Percentiles rank a stretch among this genome's conserved stretches.
phyloP scores from a whole-genome alignment of 2,113 vertebrate genomes.

The Motacilla alba region DNA sequence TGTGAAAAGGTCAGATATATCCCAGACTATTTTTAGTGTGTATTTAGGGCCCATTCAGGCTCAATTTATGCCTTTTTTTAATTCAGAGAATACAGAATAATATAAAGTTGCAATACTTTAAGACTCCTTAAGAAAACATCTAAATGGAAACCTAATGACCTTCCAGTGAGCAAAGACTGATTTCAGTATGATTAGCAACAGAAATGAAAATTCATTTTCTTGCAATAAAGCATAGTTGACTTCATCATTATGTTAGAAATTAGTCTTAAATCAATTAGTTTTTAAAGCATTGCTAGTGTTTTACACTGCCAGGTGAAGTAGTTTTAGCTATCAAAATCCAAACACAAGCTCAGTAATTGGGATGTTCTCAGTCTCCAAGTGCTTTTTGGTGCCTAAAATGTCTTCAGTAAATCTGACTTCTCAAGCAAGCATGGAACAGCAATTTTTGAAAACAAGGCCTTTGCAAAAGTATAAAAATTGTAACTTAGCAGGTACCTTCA shows the following conservation, averaged over 20 bases:
- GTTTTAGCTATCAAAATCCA: background rate
- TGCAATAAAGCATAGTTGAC: background rate
- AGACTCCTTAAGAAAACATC: background rate
- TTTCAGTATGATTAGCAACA: background rate
- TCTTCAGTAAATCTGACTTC: background rate
- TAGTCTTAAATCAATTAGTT: background rate
- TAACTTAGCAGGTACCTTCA: background rate
- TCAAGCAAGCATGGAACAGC: background rate
- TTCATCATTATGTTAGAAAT: background rate
- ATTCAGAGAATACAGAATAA: background rate
- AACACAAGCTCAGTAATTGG: background rate
- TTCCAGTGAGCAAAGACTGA: background rate
- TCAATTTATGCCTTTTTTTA: constrained; percentile 1
- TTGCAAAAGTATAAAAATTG: background rate
- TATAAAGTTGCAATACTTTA: background rate
- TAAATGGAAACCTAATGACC: background rate
- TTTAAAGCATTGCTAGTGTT: background rate
- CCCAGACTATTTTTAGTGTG: background rate
- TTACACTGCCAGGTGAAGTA: background rate
- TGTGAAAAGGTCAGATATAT: background rate
- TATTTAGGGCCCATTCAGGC: background rate
- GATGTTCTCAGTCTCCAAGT: background rate
- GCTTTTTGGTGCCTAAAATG: background rate
- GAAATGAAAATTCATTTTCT: background rate
- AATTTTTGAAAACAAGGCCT: background rate